Conservation (phyloP, 2,797 vertebrate genomes). For the Chromis chromis region DNA sequence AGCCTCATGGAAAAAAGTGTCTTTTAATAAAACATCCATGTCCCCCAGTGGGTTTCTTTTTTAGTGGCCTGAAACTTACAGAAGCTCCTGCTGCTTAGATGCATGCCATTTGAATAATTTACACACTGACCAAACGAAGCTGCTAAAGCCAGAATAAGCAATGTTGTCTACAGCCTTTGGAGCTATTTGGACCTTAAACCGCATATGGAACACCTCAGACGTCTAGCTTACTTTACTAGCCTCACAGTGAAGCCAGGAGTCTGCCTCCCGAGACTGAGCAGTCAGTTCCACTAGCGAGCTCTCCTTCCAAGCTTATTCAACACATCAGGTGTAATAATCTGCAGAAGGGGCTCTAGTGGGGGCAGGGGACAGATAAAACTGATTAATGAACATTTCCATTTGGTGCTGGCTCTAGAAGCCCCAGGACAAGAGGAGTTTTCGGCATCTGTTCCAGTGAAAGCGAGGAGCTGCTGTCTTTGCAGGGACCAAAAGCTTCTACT, state of each 20-base stretch:
- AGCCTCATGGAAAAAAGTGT: conserved; percentile 1
- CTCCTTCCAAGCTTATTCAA: conserved; percentile 73
- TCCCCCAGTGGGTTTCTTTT: conserved; percentile 19
- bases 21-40: conserved; percentile 1
- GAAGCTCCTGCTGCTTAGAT: conserved; percentile 43
- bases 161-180: conserved; percentile 67
- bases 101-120: conserved; percentile 61
- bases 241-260: conserved; percentile 64
- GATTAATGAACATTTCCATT: conserved; percentile 77
- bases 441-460: conserved; percentile 47
- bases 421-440: conserved; percentile 20
- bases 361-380: conserved; percentile 72
- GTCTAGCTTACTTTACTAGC: conserved; percentile 76
- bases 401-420: conserved; percentile 39
- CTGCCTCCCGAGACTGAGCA: conserved; percentile 62
- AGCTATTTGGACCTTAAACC: conserved; percentile 60
- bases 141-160: conserved; percentile 68
- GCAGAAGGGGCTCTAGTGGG: conserved; percentile 54
- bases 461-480: conserved; percentile 37
- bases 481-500: conserved; percentile 39
- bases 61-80: conserved; percentile 32
- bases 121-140: conserved; percentile 52
- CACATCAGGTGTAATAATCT: conserved; percentile 80
- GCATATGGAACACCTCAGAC: conserved; percentile 80
- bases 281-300: conserved; percentile 66